Percentiles rank a stretch among this genome's conserved stretches.
Evolutionary conservation across 2,888 invertebrate genomes (phyloP).

Genomic region (Parthenolecanium corni): DNA sequence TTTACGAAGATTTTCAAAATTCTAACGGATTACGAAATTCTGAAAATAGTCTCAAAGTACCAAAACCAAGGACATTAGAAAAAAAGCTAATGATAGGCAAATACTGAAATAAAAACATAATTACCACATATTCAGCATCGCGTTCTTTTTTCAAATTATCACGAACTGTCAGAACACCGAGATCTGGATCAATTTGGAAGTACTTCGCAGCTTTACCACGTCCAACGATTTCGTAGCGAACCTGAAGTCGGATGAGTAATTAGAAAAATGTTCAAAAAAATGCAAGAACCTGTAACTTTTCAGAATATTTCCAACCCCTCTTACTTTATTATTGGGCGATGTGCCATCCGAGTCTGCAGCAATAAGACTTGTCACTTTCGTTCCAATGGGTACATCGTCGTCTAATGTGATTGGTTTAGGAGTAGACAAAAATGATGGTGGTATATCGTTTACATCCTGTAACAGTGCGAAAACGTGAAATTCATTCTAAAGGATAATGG

Average conservation of each 20-base stretch:
- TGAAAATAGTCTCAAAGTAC: too few relatives aligned
- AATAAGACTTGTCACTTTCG: slow-evolving; percentile 61
- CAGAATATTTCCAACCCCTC: too few relatives aligned
- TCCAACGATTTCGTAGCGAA: slow-evolving; percentile 66
- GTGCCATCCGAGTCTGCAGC: slow-evolving; percentile 78
- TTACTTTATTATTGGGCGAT: slow-evolving; percentile 65
- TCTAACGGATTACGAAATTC: background rate
- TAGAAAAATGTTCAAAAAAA: too few relatives aligned
- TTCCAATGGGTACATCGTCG: slow-evolving; percentile 71
- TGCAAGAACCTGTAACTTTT: too few relatives aligned
- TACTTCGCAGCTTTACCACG: slow-evolving; percentile 69
- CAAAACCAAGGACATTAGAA: too few relatives aligned
- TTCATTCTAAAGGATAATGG: background rate
- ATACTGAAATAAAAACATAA: background rate
- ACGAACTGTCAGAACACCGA: slow-evolving; percentile 64
- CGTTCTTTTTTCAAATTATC: slow-evolving; percentile 76
- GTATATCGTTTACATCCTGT: slow-evolving; percentile 76
- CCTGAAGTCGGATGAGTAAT: slow-evolving; percentile 32
- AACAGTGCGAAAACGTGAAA: background rate
- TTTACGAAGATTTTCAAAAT: background rate
- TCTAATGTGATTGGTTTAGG: slow-evolving; percentile 72
- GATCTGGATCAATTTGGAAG: slow-evolving; percentile 77
- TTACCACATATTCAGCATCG: slow-evolving; percentile 74
- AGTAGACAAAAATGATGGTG: slow-evolving; percentile 72
- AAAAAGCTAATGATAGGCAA: too few relatives aligned